Conservation (phyloP, 2,113 vertebrate species). For the Alethe castanea region DNA sequence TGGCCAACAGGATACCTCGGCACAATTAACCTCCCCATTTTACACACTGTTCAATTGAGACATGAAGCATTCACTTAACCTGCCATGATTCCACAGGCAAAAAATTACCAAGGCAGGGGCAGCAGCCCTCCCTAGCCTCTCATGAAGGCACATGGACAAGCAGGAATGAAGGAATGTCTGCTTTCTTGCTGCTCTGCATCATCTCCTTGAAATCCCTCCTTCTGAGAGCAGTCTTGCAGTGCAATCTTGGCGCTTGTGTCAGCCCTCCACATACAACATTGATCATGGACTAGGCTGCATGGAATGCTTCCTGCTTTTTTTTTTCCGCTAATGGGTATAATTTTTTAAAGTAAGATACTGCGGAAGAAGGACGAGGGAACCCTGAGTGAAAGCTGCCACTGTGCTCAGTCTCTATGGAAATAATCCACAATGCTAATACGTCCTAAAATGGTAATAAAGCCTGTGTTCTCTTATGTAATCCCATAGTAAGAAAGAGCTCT, state of each 20-base stretch:
- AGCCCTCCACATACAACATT: background rate
- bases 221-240: background rate
- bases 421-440: conserved; percentile 64
- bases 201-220: background rate
- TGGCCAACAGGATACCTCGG: background rate
- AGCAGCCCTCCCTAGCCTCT: background rate
- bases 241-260: background rate
- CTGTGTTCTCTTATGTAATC: conserved; percentile 68
- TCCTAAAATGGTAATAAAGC: conserved; percentile 66
- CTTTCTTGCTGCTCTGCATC: background rate
- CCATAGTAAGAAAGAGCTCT: conserved; percentile 59
- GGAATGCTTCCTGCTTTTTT: background rate
- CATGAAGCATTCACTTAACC: background rate
- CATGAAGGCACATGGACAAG: background rate
- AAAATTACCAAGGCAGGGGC: background rate
- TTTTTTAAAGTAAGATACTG: background rate
- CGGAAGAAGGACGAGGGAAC: background rate
- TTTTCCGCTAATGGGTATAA: background rate
- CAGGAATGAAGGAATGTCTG: background rate
- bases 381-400: background rate
- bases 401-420: conserved; percentile 44
- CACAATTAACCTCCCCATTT: background rate
- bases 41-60: background rate
- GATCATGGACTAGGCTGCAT: background rate
- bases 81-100: background rate